Conservation (phyloP, 2,797 vertebrate species). For the Hydrolagus colliei region DNA sequence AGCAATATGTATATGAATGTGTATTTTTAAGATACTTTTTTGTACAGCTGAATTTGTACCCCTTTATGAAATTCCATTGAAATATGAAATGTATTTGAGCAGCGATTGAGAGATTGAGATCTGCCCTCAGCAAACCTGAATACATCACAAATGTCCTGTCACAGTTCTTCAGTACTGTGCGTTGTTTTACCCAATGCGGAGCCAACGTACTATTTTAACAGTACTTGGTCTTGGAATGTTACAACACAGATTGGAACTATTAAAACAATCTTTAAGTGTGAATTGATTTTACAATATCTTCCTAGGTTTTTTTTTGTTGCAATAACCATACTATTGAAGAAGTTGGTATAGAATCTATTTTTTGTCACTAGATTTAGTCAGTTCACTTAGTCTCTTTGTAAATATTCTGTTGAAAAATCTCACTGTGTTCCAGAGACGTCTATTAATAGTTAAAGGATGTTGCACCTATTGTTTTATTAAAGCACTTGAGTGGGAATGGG, state of each 20-base stretch:
- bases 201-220: not conserved
- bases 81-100: not conserved
- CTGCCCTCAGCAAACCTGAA: not conserved
- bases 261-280: slow-evolving; percentile 18
- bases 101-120: slow-evolving; percentile 4
- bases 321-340: not conserved
- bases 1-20: slow-evolving; percentile 40
- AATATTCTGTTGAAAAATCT: slow-evolving; percentile 23
- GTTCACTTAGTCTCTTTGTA: slow-evolving; percentile 3
- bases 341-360: slow-evolving; percentile 1
- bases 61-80: slow-evolving; percentile 19
- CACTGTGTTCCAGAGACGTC: not conserved
- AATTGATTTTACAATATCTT: slow-evolving; percentile 6
- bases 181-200: not conserved
- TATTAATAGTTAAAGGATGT: slow-evolving; percentile 1
- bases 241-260: not conserved
- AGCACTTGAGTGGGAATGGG: not conserved
- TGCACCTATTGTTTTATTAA: slow-evolving; percentile 2
- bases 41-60: slow-evolving; percentile 30
- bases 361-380: not conserved
- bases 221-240: not conserved
- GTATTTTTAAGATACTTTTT: slow-evolving; percentile 36
- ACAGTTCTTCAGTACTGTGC: not conserved
- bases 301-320: not conserved
- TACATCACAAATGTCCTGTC: not conserved